Evolutionary conservation across 2,113 vertebrate species (phyloP).

Genomic region (Trogon melanurus): DNA sequence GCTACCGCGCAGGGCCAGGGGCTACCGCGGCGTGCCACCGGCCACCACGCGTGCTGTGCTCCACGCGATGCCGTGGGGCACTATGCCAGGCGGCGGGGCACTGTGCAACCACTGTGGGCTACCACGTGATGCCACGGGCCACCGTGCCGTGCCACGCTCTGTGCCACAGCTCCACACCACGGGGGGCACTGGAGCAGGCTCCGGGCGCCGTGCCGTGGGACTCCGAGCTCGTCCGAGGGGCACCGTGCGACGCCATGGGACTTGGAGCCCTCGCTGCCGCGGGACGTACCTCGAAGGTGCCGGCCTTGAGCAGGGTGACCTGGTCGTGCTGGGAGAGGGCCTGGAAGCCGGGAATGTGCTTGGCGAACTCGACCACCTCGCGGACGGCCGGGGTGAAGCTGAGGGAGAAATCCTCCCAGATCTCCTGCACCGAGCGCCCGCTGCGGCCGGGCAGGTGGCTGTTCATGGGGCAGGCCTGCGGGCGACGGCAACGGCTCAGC

Average conservation of each 20-base stretch:
- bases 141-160: background rate
- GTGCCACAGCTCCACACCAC: background rate
- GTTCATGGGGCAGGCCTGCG: conserved; percentile 94
- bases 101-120: background rate
- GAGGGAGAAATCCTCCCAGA: conserved; percentile 95
- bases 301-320: conserved; percentile 92
- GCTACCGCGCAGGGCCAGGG: background rate
- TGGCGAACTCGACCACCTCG: conserved; percentile 94
- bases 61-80: too few species aligned
- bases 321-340: conserved; percentile 90
- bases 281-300: conserved; percentile 90
- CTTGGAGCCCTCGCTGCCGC: fast-evolving
- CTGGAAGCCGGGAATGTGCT: conserved; percentile 91
- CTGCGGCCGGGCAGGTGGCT: conserved; percentile 83
- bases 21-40: fast-evolving
- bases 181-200: background rate
- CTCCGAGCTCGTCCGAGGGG: fast-evolving
- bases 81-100: too few species aligned
- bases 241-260: fast-evolving
- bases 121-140: background rate
- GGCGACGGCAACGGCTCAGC: background rate
- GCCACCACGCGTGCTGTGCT: fast-evolving
- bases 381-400: conserved; percentile 91
- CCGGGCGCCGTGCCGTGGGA: background rate
- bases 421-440: conserved; percentile 86